Conservation (phyloP, 2,797 vertebrate genomes). For the Coluber constrictor region DNA sequence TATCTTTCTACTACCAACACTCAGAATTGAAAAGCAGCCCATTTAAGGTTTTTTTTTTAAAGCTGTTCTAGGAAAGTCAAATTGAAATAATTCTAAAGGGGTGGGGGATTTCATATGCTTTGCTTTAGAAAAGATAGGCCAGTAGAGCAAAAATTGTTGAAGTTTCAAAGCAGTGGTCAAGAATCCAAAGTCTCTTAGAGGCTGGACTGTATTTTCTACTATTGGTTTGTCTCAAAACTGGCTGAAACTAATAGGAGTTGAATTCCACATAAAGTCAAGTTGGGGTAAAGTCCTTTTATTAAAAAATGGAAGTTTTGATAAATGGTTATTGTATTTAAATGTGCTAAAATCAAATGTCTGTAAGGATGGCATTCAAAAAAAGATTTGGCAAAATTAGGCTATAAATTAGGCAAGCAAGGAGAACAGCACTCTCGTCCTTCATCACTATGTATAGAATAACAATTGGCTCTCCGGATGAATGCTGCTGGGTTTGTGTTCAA, state of each 20-base stretch:
- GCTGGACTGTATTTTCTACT: neutral
- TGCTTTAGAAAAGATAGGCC: neutral
- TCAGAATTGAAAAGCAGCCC: neutral
- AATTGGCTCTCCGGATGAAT: constrained; percentile 26
- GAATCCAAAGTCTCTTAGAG: neutral
- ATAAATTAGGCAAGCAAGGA: neutral
- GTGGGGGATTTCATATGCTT: neutral
- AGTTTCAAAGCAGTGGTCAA: neutral
- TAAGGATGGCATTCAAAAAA: neutral
- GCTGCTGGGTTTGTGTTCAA: constrained; percentile 5
- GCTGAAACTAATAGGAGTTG: neutral
- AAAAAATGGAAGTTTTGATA: neutral
- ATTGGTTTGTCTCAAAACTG: neutral
- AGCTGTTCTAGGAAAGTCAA: neutral
- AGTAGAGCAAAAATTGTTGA: neutral
- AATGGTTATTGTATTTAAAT: neutral
- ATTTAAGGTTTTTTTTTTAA: neutral
- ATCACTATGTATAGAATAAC: neutral
- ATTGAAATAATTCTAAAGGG: neutral
- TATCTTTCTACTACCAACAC: neutral
- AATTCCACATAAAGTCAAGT: neutral
- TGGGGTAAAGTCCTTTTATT: neutral
- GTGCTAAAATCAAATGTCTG: neutral
- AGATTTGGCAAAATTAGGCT: neutral
- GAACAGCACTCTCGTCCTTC: neutral